Base-by-base conservation (phyloP, 2,797 vertebrate genomes). In the Perodicticus potto region DNA sequence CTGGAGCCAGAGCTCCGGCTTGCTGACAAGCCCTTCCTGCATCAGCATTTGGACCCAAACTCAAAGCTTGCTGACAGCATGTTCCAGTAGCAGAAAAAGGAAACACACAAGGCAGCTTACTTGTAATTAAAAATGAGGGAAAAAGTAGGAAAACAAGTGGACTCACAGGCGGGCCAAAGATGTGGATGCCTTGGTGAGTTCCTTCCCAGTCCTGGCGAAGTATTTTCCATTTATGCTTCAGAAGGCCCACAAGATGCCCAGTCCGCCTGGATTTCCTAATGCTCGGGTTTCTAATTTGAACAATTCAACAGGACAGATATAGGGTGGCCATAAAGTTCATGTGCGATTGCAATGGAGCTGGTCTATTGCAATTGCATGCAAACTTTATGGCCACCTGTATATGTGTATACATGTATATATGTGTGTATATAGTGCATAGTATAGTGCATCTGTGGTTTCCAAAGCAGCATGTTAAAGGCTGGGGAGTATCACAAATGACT, bases 61-160 rank as follows among this genome's bases (percentile, higher is more conserved):
- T 70, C 61, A 72, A 40, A 96, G 70, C 55, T 88, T 80, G 11
- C 2, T 40, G 93, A 93, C 61, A 73, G 61, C 2, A 2, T 17
- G 37, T 63, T 92, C 69, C 13, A 4, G 84, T 89, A 82, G 81
- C 81, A 86, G 82, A 65, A 49, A 80, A 88, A 89, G 76, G 86
- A 94, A 93, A 73, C 19, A n/a, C 37, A 74, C 1, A 49, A 88
- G 81, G 77, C 40, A 90, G 84, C 80, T 92, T 20, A 17, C 92
- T 67, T 70, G 27, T 83, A 74, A 95, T 78, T 95, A 87, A 92
- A 94, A 95, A 53, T 77, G 76, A 82, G 89, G 55, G 34, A 55
- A 49, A 67, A 97, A 96, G 91, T 45, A 92, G 86, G 70, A 95
- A 92, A 91, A 77, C 59, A 89, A 96, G 80, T 94, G 40, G 65